Evolutionary conservation across 2,888 invertebrate species (phyloP).

Genomic region (Drosophila stalkeri): DNA sequence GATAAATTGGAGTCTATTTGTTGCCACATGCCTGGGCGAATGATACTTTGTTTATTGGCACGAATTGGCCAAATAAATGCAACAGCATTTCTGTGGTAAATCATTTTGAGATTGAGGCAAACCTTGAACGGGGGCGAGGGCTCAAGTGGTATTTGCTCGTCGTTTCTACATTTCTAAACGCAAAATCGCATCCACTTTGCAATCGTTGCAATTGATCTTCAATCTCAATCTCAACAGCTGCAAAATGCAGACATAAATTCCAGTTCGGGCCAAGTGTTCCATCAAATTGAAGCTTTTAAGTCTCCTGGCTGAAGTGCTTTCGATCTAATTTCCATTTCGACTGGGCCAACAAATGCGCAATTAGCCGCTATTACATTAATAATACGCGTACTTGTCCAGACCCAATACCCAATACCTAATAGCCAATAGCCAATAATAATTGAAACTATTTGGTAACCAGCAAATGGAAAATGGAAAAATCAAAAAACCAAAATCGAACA

Average conservation of each 20-base stretch:
- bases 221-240: conserved; percentile 44
- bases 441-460: conserved; percentile 38
- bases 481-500: conserved; percentile 32
- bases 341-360: conserved; percentile 68
- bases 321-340: conserved; percentile 70
- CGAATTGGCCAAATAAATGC: conserved; percentile 71
- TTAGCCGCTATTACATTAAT: conserved; percentile 79
- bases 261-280: conserved; percentile 67
- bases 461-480: conserved; percentile 38
- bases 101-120: conserved; percentile 37
- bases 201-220: conserved; percentile 60
- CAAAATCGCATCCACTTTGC: conserved; percentile 44
- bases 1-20: conserved; percentile 55
- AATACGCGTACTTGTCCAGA: conserved; percentile 71
- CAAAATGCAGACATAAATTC: conserved; percentile 67
- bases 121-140: conserved; percentile 54
- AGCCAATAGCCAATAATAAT: conserved; percentile 40
- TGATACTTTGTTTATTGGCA: conserved; percentile 75
- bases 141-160: conserved; percentile 57
- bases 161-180: conserved; percentile 46
- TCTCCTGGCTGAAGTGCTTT: conserved; percentile 66
- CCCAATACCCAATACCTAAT: conserved; percentile 31
- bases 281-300: conserved; percentile 79
- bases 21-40: conserved; percentile 65
- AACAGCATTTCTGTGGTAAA: conserved; percentile 64